These are phyloP conservation scores for Drosophila planitibia DNA, from an alignment of 2,888 invertebrate species.

Conservation along the genomic window DNA sequence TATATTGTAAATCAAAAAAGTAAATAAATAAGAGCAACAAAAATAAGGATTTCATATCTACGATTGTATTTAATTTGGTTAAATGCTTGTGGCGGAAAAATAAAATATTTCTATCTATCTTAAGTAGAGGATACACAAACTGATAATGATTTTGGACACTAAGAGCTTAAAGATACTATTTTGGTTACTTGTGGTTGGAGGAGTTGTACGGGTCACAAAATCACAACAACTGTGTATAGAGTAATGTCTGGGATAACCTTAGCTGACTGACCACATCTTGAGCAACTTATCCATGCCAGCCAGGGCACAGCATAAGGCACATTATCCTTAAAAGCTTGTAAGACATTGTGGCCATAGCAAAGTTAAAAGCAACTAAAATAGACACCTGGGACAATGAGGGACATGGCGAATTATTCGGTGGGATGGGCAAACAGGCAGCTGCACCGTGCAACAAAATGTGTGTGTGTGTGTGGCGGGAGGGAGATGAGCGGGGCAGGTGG, in stretches of 20 bases:
- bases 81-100: neutral
- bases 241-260: neutral
- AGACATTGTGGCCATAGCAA: conserved; percentile 67
- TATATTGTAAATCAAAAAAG: too few species aligned
- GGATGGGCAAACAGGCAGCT: conserved; percentile 9
- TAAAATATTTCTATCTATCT: neutral
- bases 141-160: neutral
- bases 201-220: conserved; percentile 17
- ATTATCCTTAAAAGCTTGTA: conserved; percentile 72
- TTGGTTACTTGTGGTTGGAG: neutral
- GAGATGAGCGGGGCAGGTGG: neutral
- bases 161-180: neutral
- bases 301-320: conserved; percentile 24
- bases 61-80: too few species aligned
- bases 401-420: neutral
- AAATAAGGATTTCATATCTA: neutral
- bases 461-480: neutral
- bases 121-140: neutral
- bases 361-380: conserved; percentile 79
- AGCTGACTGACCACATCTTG: conserved; percentile 28
- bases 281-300: conserved; percentile 15
- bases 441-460: conserved; percentile 9
- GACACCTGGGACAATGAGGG: conserved; percentile 73
- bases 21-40: neutral
- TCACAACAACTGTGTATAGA: conserved; percentile 19